A percentile compares a stretch with the other conserved stretches of the same genome.
Evolutionary conservation across 2,113 vertebrate genomes (phyloP).

Genomic region (Lipotes vexillifer): DNA sequence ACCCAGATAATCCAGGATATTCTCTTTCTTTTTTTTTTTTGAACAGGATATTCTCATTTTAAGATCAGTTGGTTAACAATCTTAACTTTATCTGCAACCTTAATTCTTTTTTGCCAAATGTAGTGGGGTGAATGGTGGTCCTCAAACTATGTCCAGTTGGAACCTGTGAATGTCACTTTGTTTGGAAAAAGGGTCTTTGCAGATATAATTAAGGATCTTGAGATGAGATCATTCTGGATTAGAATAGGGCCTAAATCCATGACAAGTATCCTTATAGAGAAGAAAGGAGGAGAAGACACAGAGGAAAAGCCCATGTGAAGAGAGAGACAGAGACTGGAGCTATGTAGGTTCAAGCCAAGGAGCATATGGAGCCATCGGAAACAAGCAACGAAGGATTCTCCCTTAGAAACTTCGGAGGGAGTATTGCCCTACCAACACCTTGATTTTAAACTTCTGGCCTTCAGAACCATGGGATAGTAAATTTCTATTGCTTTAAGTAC

Average conservation of each 20-base stretch:
- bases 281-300: background rate
- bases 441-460: background rate
- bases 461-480: background rate
- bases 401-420: background rate
- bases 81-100: background rate
- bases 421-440: background rate
- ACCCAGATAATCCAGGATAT: background rate
- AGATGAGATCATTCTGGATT: background rate
- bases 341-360: background rate
- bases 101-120: background rate
- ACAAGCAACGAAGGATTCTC: background rate
- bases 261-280: background rate
- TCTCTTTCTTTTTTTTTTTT: background rate
- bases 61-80: background rate
- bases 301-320: background rate
- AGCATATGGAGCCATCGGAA: background rate
- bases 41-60: background rate
- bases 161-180: background rate
- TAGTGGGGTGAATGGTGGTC: background rate
- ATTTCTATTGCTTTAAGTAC: background rate
- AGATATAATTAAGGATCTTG: background rate
- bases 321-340: background rate
- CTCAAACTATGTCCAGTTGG: background rate
- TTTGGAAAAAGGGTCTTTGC: background rate
- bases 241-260: background rate